phyloP scores from a whole-genome alignment of 2,797 vertebrate genomes.

The Mormyrops attenuatus region DNA sequence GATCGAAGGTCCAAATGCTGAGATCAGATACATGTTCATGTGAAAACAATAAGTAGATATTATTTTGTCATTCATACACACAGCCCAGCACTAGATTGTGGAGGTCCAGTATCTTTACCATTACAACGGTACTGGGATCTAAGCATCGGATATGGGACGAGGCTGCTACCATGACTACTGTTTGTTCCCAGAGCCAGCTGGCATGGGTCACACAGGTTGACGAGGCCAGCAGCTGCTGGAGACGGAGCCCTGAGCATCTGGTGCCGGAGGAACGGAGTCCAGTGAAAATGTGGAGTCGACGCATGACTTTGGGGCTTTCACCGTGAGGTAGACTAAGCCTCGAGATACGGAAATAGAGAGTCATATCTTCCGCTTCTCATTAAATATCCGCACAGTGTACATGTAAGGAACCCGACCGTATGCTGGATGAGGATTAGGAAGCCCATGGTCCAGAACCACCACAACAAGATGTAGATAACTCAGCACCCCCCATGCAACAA shows the following conservation, averaged over 20 bases:
- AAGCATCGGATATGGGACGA: not conserved
- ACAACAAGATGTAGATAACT: not conserved
- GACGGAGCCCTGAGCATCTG: not conserved
- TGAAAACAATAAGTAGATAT: not conserved
- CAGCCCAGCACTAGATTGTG: not conserved
- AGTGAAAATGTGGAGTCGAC: not conserved
- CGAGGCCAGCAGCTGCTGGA: not conserved
- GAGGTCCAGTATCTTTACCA: not conserved
- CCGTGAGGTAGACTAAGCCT: not conserved
- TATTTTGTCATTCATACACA: not conserved
- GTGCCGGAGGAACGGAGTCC: not conserved
- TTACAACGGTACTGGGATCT: not conserved
- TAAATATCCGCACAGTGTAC: not conserved
- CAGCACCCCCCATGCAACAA: not conserved
- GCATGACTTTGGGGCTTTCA: not conserved
- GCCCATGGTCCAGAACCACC: not conserved
- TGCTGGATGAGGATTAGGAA: not conserved
- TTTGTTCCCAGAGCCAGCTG: slow-evolving; percentile 3
- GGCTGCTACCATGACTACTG: not conserved
- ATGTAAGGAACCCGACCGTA: not conserved
- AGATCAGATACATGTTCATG: not conserved
- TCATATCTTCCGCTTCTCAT: not conserved
- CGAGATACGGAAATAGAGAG: not conserved
- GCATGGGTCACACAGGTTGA: not conserved
- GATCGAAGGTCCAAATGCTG: not conserved